These are phyloP conservation scores for Gobiocypris rarus DNA, from an alignment of 2,113 vertebrate genomes.

Conservation along the genomic window DNA sequence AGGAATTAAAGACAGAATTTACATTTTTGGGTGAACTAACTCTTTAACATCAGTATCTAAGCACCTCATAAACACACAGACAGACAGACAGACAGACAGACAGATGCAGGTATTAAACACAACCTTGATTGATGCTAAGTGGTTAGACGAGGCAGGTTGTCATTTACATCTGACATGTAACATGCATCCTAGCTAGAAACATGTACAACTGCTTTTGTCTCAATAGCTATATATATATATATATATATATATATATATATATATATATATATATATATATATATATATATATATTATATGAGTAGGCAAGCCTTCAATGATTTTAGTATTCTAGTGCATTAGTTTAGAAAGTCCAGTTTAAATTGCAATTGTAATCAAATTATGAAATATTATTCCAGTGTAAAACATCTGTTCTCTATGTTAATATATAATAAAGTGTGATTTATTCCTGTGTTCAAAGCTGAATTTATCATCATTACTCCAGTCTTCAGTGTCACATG, in stretches of 20 bases:
- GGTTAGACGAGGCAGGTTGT: background rate
- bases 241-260: too few relatives aligned
- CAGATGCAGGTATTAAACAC: background rate
- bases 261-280: too few relatives aligned
- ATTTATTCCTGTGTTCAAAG: background rate
- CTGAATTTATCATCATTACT: background rate
- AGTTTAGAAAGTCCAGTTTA: too few relatives aligned
- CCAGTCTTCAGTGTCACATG: background rate
- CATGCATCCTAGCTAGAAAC: background rate
- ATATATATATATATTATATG: too few relatives aligned
- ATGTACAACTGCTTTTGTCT: too few relatives aligned
- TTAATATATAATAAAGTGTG: background rate
- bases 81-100: constrained; percentile 7
- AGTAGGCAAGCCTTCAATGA: too few relatives aligned
- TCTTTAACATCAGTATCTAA: background rate
- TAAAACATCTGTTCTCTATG: background rate
- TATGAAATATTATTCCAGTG: background rate
- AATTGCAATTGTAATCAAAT: too few relatives aligned
- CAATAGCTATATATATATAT: too few relatives aligned
- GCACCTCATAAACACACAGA: background rate
- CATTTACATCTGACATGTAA: background rate
- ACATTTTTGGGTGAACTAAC: too few relatives aligned
- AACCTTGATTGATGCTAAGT: background rate
- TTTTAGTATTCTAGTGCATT: too few relatives aligned
- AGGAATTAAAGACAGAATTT: too few relatives aligned